Conservation (phyloP, 2,888 invertebrate genomes). For the Rhagonycha lutea region DNA sequence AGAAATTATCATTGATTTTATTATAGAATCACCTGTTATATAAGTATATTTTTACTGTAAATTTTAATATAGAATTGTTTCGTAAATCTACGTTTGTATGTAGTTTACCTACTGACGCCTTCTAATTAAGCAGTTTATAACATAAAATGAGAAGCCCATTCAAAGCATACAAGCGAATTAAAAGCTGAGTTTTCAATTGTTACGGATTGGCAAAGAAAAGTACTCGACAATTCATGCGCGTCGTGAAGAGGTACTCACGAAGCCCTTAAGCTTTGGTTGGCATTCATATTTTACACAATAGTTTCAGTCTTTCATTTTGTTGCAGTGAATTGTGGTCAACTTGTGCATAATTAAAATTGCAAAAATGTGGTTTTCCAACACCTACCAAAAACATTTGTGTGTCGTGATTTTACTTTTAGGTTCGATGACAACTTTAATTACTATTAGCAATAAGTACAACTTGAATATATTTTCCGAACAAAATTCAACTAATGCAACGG, state of each 20-base stretch:
- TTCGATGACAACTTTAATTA: slow-evolving; percentile 37
- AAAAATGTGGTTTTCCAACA: slow-evolving; percentile 30
- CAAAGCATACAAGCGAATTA: slow-evolving; percentile 22
- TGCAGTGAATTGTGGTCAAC: slow-evolving; percentile 7
- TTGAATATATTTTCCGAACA: not conserved
- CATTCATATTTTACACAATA: slow-evolving; percentile 35
- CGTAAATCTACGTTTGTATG: not conserved
- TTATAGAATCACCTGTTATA: not conserved
- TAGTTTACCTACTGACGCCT: not conserved
- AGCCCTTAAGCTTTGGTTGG: slow-evolving; percentile 36
- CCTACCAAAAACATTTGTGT: slow-evolving; percentile 42
- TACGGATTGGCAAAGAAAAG: slow-evolving; percentile 28
- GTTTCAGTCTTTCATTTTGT: slow-evolving; percentile 28
- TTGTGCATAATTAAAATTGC: not conserved
- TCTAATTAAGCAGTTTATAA: not conserved
- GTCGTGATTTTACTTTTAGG: slow-evolving; percentile 42
- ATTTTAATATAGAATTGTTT: not conserved
- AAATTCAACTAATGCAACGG: not conserved
- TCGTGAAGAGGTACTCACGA: slow-evolving; percentile 43
- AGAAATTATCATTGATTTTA: not conserved
- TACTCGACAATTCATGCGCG: slow-evolving; percentile 43
- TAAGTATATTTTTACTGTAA: too few species aligned
- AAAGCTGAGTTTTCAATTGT: slow-evolving; percentile 45
- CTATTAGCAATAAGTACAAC: slow-evolving; percentile 22
- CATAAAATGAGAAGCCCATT: not conserved